Percentiles rank a stretch among this genome's conserved stretches.
phyloP scores from a whole-genome alignment of 2,113 vertebrate species.

The Eidolon helvum region DNA sequence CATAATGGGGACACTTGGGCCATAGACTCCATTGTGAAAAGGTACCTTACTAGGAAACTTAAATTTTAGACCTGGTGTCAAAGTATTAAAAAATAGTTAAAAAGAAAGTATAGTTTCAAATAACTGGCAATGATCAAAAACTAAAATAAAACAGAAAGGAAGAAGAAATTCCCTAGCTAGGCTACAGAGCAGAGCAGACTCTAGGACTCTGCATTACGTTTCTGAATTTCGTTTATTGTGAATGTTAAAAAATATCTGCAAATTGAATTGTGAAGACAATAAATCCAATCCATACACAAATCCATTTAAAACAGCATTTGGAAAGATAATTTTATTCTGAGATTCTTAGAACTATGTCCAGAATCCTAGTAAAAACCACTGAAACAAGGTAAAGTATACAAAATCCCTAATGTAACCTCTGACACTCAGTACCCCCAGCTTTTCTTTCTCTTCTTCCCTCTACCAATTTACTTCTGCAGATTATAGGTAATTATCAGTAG shows the following conservation, averaged over 20 bases:
- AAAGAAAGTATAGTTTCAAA: conserved; percentile 7
- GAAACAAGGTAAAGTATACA: not conserved
- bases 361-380: not conserved
- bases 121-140: not conserved
- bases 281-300: not conserved
- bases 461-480: not conserved
- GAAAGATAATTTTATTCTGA: not conserved
- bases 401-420: not conserved
- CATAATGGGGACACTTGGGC: not conserved
- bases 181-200: not conserved
- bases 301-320: not conserved
- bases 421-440: not conserved
- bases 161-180: not conserved
- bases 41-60: not conserved
- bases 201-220: not conserved
- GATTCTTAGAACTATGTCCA: not conserved
- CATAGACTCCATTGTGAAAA: not conserved
- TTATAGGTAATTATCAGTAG: not conserved
- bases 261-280: not conserved
- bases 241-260: not conserved
- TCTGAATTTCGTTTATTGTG: not conserved
- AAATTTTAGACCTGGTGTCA: not conserved
- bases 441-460: not conserved
- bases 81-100: conserved; percentile 17
- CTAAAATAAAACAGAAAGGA: not conserved